phyloP scores from a whole-genome alignment of 2,113 vertebrate genomes.

The Paradoxurus hermaphroditus region DNA sequence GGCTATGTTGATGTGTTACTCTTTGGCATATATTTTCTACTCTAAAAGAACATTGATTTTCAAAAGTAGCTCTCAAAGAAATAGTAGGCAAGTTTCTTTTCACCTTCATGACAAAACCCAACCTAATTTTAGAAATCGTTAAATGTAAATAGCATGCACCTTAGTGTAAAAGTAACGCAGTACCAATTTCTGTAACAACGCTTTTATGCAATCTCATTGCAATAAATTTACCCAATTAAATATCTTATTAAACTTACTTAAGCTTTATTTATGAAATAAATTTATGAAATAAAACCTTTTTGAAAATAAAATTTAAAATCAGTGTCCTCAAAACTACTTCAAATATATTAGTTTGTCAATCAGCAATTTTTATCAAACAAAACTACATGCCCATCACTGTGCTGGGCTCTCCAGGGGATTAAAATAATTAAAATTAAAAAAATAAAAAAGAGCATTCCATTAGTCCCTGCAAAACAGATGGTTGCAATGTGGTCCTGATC shows the following conservation, averaged over 20 bases:
- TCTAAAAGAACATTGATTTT: neutral
- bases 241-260: constrained; percentile 4
- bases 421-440: neutral
- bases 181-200: neutral
- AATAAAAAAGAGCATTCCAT: neutral
- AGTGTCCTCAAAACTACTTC: neutral
- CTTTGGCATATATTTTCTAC: neutral
- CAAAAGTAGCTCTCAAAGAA: neutral
- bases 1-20: neutral
- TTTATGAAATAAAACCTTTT: constrained; percentile 11
- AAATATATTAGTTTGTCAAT: neutral
- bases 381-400: neutral
- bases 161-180: neutral
- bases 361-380: constrained; percentile 26
- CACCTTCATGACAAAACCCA: neutral
- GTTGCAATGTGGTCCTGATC: neutral
- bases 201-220: neutral
- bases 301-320: neutral
- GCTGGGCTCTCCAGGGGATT: neutral
- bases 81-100: neutral
- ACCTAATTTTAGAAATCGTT: neutral
- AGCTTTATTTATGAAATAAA: neutral
- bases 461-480: neutral
- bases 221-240: neutral
- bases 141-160: neutral